These are phyloP conservation scores for Chymomyza caudatula DNA, from an alignment of 2,888 invertebrate genomes.

Conservation along the genomic window DNA sequence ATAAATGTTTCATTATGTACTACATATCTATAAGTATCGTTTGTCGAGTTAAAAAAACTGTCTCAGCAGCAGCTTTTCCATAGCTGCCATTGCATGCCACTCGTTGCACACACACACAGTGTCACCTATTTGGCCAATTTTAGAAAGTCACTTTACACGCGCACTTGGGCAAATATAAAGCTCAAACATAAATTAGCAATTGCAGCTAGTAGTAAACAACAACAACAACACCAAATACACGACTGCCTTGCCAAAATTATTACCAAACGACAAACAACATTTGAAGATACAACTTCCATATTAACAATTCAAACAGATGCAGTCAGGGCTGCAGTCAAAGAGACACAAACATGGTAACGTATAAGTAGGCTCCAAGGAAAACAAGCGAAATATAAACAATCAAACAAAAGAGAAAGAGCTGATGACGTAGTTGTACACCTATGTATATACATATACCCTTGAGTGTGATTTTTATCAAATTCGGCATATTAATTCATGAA, in stretches of 20 bases:
- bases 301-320: neutral
- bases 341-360: neutral
- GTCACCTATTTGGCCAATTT: conserved; percentile 23
- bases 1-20: conserved; percentile 41
- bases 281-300: neutral
- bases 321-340: neutral
- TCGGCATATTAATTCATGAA: no score
- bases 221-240: neutral
- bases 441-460: no score
- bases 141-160: conserved; percentile 56
- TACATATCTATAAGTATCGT: conserved; percentile 22
- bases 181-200: conserved; percentile 34
- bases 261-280: conserved; percentile 41
- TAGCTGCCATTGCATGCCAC: conserved; percentile 5
- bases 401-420: neutral
- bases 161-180: conserved; percentile 30
- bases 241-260: conserved; percentile 24
- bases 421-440: no score
- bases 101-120: conserved; percentile 39
- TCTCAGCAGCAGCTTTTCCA: conserved; percentile 11
- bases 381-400: neutral
- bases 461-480: no score
- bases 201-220: neutral
- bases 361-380: neutral
- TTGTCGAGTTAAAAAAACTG: conserved; percentile 14